Conservation (phyloP, 2,797 vertebrate species). For the Gallinago stenura region DNA sequence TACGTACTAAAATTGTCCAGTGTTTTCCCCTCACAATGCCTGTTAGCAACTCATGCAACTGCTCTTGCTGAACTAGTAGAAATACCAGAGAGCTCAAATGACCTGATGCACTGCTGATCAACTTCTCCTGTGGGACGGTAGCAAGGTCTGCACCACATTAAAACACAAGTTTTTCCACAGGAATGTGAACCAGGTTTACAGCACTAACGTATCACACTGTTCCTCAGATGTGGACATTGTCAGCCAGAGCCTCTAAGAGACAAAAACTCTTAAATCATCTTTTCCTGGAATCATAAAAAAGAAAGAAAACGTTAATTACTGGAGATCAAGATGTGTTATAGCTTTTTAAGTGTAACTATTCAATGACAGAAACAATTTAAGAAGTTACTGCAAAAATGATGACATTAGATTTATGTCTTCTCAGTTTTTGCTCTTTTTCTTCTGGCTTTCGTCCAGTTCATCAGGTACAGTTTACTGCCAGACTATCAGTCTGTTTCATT, state of each 20-base stretch:
- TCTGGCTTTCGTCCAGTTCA: slow-evolving; percentile 5
- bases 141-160: neutral
- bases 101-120: neutral
- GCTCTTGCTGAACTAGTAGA: neutral
- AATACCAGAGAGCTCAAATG: neutral
- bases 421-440: neutral
- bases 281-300: slow-evolving; percentile 42
- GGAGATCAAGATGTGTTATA: slow-evolving; percentile 24
- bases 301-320: slow-evolving; percentile 41
- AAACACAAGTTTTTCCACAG: neutral
- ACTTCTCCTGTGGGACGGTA: neutral
- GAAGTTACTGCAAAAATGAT: slow-evolving; percentile 16
- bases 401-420: slow-evolving; percentile 41
- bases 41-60: neutral
- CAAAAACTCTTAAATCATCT: slow-evolving; percentile 36
- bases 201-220: neutral
- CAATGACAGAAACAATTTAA: slow-evolving; percentile 57
- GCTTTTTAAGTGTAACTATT: slow-evolving; percentile 48
- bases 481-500: neutral
- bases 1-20: neutral
- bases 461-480: slow-evolving; percentile 12
- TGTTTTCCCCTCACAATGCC: neutral
- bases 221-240: neutral
- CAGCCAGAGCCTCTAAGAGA: neutral
- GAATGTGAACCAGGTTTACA: neutral